Evolutionary conservation across 92 coral and sea anemone genomes (phyloP).

Genomic region (Epizoanthus ramosus): DNA sequence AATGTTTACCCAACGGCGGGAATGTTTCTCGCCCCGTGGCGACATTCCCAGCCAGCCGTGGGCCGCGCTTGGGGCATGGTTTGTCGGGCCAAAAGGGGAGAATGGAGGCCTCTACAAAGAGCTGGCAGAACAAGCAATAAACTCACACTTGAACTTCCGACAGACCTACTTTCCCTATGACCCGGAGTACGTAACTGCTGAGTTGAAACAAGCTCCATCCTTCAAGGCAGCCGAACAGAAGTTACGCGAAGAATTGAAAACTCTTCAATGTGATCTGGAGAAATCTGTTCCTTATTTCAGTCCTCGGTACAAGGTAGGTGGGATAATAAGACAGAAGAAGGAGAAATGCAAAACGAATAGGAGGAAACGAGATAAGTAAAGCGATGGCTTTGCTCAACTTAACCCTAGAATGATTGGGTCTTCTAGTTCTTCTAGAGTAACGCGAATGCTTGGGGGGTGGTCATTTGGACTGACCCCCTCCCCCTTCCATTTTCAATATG

Average conservation of each 20-base stretch:
- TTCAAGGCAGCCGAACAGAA: constrained; percentile 57
- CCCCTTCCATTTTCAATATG: too few relatives aligned
- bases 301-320: constrained; percentile 84
- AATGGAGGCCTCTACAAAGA: constrained; percentile 54
- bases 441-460: too few relatives aligned
- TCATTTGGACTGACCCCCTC: too few relatives aligned
- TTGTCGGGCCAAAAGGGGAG: constrained; percentile 58
- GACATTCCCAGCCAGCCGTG: constrained; percentile 28
- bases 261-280: constrained; percentile 64
- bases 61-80: constrained; percentile 58
- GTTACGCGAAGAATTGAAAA: constrained; percentile 49
- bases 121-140: constrained; percentile 33
- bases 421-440: too few relatives aligned
- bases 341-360: too few relatives aligned
- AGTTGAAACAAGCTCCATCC: constrained; percentile 52
- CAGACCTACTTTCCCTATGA: constrained; percentile 79
- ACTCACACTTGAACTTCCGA: constrained; percentile 35
- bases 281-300: constrained; percentile 85
- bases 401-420: too few relatives aligned
- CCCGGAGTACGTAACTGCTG: constrained; percentile 76
- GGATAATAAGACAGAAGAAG: background rate
- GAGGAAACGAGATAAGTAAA: too few relatives aligned
- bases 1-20: constrained; percentile 25
- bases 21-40: constrained; percentile 35
- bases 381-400: too few relatives aligned